Evolutionary conservation across 1,140 invertebrate species (phyloP).

Genomic region (Drosophila elegans): DNA sequence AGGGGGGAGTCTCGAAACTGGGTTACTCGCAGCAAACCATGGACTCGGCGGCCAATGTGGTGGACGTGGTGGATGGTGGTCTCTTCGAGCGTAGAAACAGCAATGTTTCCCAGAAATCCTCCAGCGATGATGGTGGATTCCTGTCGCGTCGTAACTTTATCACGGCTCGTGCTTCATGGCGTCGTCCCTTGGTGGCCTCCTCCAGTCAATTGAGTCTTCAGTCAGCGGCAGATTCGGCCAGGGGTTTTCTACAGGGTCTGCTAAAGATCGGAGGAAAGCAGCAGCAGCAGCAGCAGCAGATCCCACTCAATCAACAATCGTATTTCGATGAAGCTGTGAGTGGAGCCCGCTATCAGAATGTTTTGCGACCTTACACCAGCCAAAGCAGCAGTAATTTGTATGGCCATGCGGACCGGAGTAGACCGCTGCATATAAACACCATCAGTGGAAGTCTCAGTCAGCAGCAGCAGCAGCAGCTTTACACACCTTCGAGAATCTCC

Average conservation of each 20-base stretch:
- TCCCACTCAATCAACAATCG: slow-evolving; percentile 5
- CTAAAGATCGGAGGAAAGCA: slow-evolving; percentile 68
- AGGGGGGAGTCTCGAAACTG: slow-evolving; percentile 34
- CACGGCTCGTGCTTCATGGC: slow-evolving; percentile 88
- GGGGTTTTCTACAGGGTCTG: slow-evolving; percentile 73
- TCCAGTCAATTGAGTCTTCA: slow-evolving; percentile 89
- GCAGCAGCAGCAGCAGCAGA: background rate
- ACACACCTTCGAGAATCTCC: slow-evolving; percentile 86
- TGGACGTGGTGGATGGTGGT: slow-evolving; percentile 68
- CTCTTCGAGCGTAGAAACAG: slow-evolving; percentile 87
- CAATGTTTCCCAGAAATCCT: slow-evolving; percentile 88
- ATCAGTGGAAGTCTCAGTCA: slow-evolving; percentile 63
- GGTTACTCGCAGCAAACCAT: slow-evolving; percentile 44
- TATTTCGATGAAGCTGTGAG: slow-evolving; percentile 46
- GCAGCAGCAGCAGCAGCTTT: slow-evolving; percentile 81
- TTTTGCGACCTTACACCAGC: slow-evolving; percentile 59
- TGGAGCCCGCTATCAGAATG: slow-evolving; percentile 75
- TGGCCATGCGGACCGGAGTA: slow-evolving; percentile 58
- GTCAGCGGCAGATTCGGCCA: slow-evolving; percentile 74
- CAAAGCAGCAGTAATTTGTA: slow-evolving; percentile 55
- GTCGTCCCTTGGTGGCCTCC: slow-evolving; percentile 88
- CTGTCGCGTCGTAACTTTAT: slow-evolving; percentile 86
- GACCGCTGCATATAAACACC: slow-evolving; percentile 79
- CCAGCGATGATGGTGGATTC: slow-evolving; percentile 94
- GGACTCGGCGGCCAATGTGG: slow-evolving; percentile 47